Conservation (phyloP, 2,797 vertebrate species). For the Acanthiza pusilla region DNA sequence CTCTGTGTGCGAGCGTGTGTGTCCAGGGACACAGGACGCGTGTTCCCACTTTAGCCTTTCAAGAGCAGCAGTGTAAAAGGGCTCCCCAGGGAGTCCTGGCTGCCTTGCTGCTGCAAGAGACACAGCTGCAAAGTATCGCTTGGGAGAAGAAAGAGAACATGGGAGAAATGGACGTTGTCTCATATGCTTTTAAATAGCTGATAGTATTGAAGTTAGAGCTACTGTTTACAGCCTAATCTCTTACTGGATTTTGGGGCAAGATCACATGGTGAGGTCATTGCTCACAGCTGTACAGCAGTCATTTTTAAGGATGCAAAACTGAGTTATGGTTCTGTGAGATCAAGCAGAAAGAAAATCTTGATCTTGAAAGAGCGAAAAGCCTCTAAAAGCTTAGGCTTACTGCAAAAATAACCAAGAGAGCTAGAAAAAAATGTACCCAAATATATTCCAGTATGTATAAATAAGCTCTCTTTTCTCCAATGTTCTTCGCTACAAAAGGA, state of each 20-base stretch:
- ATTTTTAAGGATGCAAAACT: neutral
- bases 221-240: neutral
- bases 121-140: constrained; percentile 39
- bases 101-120: neutral
- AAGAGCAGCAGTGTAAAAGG: constrained; percentile 26
- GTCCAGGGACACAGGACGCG: neutral
- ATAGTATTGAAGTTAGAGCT: neutral
- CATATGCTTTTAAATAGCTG: neutral
- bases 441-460: constrained; percentile 1
- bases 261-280: neutral
- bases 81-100: constrained; percentile 10
- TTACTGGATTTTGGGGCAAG: neutral
- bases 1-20: neutral
- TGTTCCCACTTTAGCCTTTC: constrained; percentile 44
- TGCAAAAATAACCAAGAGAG: constrained; percentile 14
- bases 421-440: neutral
- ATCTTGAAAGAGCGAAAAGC: neutral
- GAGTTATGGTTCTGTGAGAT: neutral
- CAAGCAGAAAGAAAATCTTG: neutral
- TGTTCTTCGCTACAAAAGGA: constrained; percentile 21
- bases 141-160: neutral
- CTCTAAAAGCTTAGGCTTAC: neutral
- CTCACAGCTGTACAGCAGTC: fast-evolving
- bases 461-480: neutral
- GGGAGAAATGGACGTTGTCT: neutral